Conservation (phyloP, 2,113 vertebrate species). For the Oreochromis niloticus region DNA sequence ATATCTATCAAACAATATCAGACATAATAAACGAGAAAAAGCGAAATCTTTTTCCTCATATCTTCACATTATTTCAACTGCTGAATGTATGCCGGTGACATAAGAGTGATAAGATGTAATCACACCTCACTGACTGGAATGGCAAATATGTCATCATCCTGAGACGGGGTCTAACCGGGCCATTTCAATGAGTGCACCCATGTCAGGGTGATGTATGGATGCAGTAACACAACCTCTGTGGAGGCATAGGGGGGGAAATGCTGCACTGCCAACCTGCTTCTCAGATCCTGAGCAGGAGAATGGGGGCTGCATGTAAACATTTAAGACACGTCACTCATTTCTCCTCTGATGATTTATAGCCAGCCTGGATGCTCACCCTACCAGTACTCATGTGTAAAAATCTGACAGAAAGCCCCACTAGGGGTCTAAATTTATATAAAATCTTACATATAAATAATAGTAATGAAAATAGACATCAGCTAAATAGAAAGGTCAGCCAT, state of each 20-base stretch:
- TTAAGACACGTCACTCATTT: conserved; percentile 60
- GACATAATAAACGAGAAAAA: not conserved
- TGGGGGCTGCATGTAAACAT: conserved; percentile 70
- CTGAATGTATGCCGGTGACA: conserved; percentile 3
- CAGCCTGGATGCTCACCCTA: not conserved
- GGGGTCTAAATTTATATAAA: not conserved
- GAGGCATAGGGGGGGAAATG: conserved; percentile 32
- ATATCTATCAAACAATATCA: not conserved
- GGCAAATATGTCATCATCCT: conserved; percentile 57
- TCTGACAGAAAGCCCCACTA: not conserved
- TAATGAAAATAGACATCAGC: not conserved
- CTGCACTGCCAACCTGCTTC: conserved; percentile 31
- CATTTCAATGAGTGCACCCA: conserved; percentile 62
- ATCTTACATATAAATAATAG: not conserved
- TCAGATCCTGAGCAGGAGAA: conserved; percentile 51
- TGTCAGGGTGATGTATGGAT: conserved; percentile 76
- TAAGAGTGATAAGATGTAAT: conserved; percentile 16
- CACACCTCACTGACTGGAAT: conserved; percentile 50
- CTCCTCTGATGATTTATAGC: conserved; percentile 41
- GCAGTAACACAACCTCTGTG: conserved; percentile 68
- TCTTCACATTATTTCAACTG: not conserved
- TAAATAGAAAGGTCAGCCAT: not conserved
- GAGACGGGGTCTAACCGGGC: conserved; percentile 37
- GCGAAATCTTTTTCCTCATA: not conserved
- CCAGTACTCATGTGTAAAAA: not conserved